A percentile compares a stretch with the other conserved stretches of the same genome.
phyloP scores from a whole-genome alignment of 1,140 invertebrate species.

The Neodiprion pinetum region DNA sequence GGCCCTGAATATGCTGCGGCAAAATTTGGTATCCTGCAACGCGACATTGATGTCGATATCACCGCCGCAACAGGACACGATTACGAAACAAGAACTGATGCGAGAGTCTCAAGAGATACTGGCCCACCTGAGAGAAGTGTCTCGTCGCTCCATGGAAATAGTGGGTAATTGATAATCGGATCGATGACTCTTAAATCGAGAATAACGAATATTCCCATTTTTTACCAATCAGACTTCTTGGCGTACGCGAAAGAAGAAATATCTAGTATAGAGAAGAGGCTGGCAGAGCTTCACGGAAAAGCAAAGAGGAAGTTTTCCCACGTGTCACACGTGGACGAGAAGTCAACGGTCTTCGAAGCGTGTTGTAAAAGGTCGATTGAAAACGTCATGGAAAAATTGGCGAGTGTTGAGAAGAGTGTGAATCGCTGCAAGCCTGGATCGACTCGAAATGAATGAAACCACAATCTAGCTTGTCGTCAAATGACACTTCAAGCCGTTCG shows the following conservation, averaged over 20 bases:
- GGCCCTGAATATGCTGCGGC: not conserved
- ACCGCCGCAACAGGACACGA: not conserved
- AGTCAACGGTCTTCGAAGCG: not conserved
- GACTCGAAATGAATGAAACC: too few relatives aligned
- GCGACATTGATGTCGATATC: not conserved
- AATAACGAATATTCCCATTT: too few relatives aligned
- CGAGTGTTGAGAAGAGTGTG: not conserved
- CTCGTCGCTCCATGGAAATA: not conserved
- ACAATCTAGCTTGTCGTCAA: too few relatives aligned
- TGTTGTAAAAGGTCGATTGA: not conserved
- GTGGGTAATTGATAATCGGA: not conserved
- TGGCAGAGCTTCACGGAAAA: not conserved
- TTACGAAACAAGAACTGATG: not conserved
- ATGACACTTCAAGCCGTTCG: too few relatives aligned
- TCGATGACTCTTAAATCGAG: too few relatives aligned
- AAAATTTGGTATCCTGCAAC: not conserved
- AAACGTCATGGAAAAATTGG: not conserved
- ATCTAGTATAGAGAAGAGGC: not conserved
- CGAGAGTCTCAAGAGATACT: not conserved
- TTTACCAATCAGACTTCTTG: not conserved
- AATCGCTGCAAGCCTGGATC: too few relatives aligned
- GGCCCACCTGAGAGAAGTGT: not conserved
- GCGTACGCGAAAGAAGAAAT: not conserved
- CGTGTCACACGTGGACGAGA: not conserved
- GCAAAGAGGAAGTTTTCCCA: not conserved